Percentiles rank a stretch among this genome's conserved stretches.
phyloP scores from a whole-genome alignment of 2,888 invertebrate genomes.

The Cinara cedri region DNA sequence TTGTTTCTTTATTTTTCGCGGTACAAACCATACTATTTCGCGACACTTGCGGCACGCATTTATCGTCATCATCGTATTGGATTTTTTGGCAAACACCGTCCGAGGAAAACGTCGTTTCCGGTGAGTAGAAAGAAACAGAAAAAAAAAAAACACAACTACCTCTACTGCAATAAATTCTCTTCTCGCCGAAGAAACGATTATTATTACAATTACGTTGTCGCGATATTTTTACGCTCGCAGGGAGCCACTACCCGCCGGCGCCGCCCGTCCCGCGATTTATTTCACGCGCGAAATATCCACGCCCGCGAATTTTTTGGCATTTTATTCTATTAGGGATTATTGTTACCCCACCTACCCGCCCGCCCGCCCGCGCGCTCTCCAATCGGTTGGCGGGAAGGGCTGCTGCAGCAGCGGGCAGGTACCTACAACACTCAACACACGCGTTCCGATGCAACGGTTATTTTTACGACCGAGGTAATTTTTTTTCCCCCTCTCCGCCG shows the following conservation, averaged over 20 bases:
- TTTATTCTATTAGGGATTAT: background rate
- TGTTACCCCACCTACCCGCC: too few species aligned
- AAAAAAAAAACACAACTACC: too few species aligned
- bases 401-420: background rate
- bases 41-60: background rate
- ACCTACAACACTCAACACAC: background rate
- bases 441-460: conserved; percentile 44
- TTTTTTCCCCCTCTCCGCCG: background rate
- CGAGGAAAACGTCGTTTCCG: background rate
- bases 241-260: background rate
- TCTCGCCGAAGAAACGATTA: too few species aligned
- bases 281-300: background rate
- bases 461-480: conserved; percentile 38
- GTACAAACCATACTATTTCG: too few species aligned
- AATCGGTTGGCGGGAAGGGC: too few species aligned
- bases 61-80: background rate
- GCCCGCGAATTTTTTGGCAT: conserved; percentile 26
- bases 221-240: background rate
- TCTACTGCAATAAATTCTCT: too few species aligned
- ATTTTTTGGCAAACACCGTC: background rate
- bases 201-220: too few species aligned
- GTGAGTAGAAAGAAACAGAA: background rate
- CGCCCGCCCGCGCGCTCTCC: too few species aligned
- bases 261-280: too few species aligned
- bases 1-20: too few species aligned